A percentile compares a stretch with the other conserved stretches of the same genome.
Evolutionary conservation across 2,113 vertebrate species (phyloP).

Genomic region (Centropus unirufus): DNA sequence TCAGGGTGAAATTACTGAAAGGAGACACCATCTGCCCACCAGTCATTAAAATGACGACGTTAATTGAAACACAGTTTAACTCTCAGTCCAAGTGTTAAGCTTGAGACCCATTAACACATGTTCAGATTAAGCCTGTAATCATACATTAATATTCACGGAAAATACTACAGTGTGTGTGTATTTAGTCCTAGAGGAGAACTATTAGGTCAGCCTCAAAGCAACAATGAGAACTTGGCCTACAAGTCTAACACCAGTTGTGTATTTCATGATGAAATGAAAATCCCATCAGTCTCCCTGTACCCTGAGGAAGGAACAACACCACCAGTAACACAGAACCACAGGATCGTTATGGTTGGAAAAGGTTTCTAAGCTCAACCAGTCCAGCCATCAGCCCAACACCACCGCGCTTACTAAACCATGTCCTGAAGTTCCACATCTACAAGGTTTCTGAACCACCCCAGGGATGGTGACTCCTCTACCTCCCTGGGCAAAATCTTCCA

Average conservation of each 20-base stretch:
- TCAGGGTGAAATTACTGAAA: neutral
- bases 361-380: too few species aligned
- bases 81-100: neutral
- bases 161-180: neutral
- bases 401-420: too few species aligned
- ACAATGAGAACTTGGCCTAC: neutral
- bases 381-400: too few species aligned
- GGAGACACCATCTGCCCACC: constrained; percentile 33
- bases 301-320: neutral
- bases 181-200: neutral
- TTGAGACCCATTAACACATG: neutral
- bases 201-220: neutral
- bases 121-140: neutral
- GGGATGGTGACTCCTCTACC: too few species aligned
- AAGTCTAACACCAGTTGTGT: neutral
- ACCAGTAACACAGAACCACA: neutral
- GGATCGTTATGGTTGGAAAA: too few species aligned
- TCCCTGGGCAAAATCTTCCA: too few species aligned
- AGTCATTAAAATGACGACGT: constrained; percentile 5
- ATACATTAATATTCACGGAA: neutral
- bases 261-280: neutral
- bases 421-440: too few species aligned
- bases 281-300: neutral
- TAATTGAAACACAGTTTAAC: neutral
- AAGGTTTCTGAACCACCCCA: too few species aligned